Conservation (phyloP, 35 echinoderm and acorn worm species). For the Holothuria glaberrima region DNA sequence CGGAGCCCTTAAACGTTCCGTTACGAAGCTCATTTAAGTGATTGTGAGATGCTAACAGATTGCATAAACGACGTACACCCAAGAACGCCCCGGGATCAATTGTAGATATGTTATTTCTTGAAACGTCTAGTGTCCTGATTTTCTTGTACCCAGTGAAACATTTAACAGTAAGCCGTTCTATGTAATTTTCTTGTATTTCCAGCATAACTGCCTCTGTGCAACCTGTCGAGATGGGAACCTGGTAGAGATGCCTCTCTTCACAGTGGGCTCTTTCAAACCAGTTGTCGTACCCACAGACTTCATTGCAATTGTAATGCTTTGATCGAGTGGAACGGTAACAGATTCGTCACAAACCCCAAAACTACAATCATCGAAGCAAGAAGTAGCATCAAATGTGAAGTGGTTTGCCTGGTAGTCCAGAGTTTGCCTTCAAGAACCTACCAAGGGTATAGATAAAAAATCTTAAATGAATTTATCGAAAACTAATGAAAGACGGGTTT, state of each 20-base stretch:
- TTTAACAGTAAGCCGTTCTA: neutral
- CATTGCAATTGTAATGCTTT: too few relatives aligned
- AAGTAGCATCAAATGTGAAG: too few relatives aligned
- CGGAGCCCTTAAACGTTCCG: neutral
- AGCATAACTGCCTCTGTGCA: neutral
- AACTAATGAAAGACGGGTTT: too few relatives aligned
- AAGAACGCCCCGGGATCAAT: neutral
- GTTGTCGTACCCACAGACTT: too few relatives aligned
- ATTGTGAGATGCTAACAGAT: too few relatives aligned
- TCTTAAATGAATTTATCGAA: too few relatives aligned
- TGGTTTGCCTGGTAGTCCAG: too few relatives aligned
- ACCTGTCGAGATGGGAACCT: neutral
- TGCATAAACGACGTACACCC: neutral
- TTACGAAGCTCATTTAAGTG: neutral
- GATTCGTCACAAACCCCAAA: too few relatives aligned
- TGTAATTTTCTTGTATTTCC: neutral
- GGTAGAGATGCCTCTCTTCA: neutral
- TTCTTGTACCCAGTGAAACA: neutral
- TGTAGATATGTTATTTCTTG: neutral
- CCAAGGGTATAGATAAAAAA: too few relatives aligned
- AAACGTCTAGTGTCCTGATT: neutral
- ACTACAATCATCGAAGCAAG: too few relatives aligned
- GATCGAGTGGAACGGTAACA: too few relatives aligned
- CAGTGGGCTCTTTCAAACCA: constrained; percentile 11
- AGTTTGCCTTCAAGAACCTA: too few relatives aligned